A percentile compares a stretch with the other conserved stretches of the same genome.
phyloP scores from a whole-genome alignment of 2,888 invertebrate species.

The Leptogaster cylindrica region DNA sequence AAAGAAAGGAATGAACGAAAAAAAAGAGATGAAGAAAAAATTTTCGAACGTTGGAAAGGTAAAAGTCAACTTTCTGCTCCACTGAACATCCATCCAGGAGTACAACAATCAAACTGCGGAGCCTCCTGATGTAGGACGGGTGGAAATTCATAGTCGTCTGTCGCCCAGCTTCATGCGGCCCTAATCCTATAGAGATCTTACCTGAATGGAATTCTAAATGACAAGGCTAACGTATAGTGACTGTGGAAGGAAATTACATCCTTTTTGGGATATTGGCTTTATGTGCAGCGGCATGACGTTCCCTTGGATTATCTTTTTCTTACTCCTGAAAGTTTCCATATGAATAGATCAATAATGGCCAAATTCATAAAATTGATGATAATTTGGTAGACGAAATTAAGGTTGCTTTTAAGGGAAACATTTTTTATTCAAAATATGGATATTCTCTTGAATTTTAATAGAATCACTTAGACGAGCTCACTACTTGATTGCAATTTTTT shows the following conservation, averaged over 20 bases:
- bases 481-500: too few relatives aligned
- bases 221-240: conserved; percentile 14
- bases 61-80: conserved; percentile 28
- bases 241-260: conserved; percentile 28
- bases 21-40: conserved; percentile 2
- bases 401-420: conserved; percentile 17
- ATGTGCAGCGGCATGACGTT: conserved; percentile 19
- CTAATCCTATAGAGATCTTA: conserved; percentile 29
- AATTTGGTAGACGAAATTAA: conserved; percentile 22
- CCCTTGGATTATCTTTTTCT: conserved; percentile 23
- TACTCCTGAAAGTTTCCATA: conserved; percentile 16
- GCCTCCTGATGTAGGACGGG: too few relatives aligned
- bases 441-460: too few relatives aligned
- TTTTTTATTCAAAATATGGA: too few relatives aligned
- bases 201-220: conserved; percentile 35
- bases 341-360: conserved; percentile 27
- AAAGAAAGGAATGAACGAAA: background rate
- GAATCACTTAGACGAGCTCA: too few relatives aligned
- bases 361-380: conserved; percentile 36
- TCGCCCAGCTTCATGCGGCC: background rate
- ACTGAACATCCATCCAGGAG: conserved; percentile 28
- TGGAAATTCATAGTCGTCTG: conserved; percentile 15
- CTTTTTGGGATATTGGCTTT: conserved; percentile 24
- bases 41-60: conserved; percentile 7
- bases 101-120: conserved; percentile 29